Evolutionary conservation across 2,113 vertebrate species (phyloP).

Genomic region (Cyphomyrus plagiostoma): DNA sequence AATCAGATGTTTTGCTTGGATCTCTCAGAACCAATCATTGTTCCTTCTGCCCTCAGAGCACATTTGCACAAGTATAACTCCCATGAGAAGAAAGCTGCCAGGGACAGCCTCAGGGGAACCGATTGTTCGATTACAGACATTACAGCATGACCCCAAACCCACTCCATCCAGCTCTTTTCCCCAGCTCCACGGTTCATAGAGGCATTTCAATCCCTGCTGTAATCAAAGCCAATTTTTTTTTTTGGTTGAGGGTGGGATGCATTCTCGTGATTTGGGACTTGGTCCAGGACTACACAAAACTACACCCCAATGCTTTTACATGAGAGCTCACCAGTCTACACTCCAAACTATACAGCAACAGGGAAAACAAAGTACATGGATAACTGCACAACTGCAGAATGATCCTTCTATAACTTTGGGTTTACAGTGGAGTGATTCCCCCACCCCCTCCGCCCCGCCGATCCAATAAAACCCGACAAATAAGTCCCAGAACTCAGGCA

Average conservation of each 20-base stretch:
- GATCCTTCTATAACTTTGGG: not conserved
- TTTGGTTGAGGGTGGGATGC: not conserved
- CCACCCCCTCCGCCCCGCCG: conserved; percentile 51
- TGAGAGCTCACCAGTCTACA: not conserved
- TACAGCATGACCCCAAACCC: not conserved
- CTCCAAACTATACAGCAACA: not conserved
- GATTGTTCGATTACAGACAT: not conserved
- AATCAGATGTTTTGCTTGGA: too few species aligned
- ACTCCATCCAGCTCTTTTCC: not conserved
- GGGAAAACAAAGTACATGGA: not conserved
- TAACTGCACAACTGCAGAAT: conserved; percentile 21
- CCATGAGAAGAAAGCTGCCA: not conserved
- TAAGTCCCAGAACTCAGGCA: conserved; percentile 23
- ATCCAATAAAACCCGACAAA: conserved; percentile 41
- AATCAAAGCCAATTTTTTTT: not conserved
- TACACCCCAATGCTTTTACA: not conserved
- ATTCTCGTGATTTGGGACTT: not conserved
- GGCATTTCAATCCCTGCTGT: not conserved
- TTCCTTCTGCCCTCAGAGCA: too few species aligned
- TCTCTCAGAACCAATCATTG: too few species aligned
- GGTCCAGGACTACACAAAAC: not conserved
- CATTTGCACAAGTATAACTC: too few species aligned
- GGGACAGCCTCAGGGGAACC: not conserved
- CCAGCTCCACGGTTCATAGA: not conserved
- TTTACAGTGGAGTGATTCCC: conserved; percentile 30